Evolutionary conservation across 2,797 vertebrate species (phyloP), one percentile per base, ranked within the genome.

Genomic region (Aselliscus stoliczkanus): DNA sequence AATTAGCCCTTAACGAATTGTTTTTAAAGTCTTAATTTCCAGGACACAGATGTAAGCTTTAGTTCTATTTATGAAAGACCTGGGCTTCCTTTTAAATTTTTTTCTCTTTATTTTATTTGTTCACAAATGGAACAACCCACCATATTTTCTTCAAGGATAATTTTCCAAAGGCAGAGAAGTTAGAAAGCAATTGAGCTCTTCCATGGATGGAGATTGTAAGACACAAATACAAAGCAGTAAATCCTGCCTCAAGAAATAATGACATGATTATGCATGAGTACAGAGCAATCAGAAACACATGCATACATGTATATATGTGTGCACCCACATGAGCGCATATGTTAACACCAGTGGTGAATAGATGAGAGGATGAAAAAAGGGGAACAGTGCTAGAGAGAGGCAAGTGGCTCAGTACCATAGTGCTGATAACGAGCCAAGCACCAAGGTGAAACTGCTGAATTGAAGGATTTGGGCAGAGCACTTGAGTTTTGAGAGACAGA

Each of bases 21-120:
- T 87, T 94, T 95, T 87, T 82, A 89, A 95, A 94, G 20, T 92
- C 76, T 96, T 94, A 77, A 87, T 96, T 97, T 93, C 72, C 29
- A 92, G 75, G 70, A 64, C 77, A 89, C 64, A 96, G 80, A 70
- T 95, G 31, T 81, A 94, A 89, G 73, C 62, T 80, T 84, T 89
- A 72, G 37, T 94, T 90, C 39, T 96, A 92, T 92, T 90, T 96
- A 90, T 89, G 82, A 95, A 97, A 91, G 42, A 84, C 44, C 29
- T 31, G 9, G 81, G 39, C 50, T 95, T 54, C 79, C 54, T 90
- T 95, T 80, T 62, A 11, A 1, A 20, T 25, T 81, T 81, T 77
- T 69, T 47, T 23, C 18, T 85, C 67, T 93, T 44, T 73, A 67
- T 80, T 95, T 87, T 17, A 69, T 84, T 90, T 91, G 50, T 18